Evolutionary conservation across 30 jellyfish, hydroid and myxozoan species (phyloP), one percentile per base, ranked within the genome.

Genomic region (Pseudorhiza aurosa): DNA sequence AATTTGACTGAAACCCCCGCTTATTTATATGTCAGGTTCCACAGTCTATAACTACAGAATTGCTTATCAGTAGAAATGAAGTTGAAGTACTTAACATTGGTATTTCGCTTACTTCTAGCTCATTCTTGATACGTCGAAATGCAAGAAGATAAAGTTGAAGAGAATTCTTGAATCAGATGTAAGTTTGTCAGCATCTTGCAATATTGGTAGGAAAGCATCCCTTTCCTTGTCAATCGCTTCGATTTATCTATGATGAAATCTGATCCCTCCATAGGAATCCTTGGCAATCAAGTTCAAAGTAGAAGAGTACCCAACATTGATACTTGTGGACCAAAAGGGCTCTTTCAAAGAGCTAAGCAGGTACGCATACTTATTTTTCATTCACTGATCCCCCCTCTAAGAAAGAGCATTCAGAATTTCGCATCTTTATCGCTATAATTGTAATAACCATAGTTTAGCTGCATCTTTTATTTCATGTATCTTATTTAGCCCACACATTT

Each of bases 161-260:
- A 72, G 98, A 69, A 97, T 72, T 32, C 74, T 75, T 25, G 77
- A 64, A 31, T 19, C 85, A 33, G 94, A 93, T 65, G 98, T 93
- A 43, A 27, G 94, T 85, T 9, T 19, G 14, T n/a, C n/a, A n/a
- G n/a, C n/a, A n/a, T n/a, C n/a, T n/a, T n/a, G n/a, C n/a, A n/a
- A n/a, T n/a, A n/a, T n/a, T n/a, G n/a, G n/a, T n/a, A 43, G 15
- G 42, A 2, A 6, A 11, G 0, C 26, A 1, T 70, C 11, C 55
- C 4, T 22, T 1, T 15, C 44, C 68, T 18, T 10, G 37, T 31
- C 19, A 35, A 65, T 30, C 1, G 79, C 25, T n/a, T n/a, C n/a
- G n/a, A n/a, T n/a, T n/a, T n/a, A n/a, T n/a, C n/a, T n/a, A n/a
- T n/a, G n/a, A n/a, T n/a, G n/a, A n/a, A n/a, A n/a, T n/a, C n/a